Percentiles rank a stretch among this genome's conserved stretches.
phyloP scores from a whole-genome alignment of 2,113 vertebrate genomes.

The Hoplias malabaricus region DNA sequence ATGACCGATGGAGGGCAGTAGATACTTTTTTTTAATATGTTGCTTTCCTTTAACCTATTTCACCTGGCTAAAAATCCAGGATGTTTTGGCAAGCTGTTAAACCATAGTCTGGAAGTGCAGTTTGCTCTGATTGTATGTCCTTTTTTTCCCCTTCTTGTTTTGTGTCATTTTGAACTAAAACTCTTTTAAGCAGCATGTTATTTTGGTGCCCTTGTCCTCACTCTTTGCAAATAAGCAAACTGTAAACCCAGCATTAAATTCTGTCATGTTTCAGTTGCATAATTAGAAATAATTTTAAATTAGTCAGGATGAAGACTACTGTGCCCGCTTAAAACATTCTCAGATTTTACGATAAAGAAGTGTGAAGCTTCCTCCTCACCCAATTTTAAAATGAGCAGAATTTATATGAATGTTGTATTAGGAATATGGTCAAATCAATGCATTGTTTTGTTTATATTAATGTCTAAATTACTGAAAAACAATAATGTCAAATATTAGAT shows the following conservation, averaged over 20 bases:
- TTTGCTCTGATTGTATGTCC: not conserved
- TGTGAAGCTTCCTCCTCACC: no score
- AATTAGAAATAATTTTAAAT: not conserved
- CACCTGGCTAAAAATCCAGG: not conserved
- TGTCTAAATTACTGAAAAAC: no score
- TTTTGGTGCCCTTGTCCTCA: not conserved
- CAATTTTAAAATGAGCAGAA: no score
- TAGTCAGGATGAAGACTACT: not conserved
- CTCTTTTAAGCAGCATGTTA: not conserved
- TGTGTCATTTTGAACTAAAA: not conserved
- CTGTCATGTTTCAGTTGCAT: not conserved
- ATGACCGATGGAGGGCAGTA: not conserved
- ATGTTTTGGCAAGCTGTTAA: not conserved
- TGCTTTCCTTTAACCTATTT: not conserved
- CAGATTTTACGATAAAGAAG: no score
- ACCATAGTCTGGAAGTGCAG: not conserved
- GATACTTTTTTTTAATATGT: not conserved
- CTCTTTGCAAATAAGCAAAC: not conserved
- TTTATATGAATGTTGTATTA: no score
- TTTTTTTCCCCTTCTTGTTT: not conserved
- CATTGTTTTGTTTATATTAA: no score
- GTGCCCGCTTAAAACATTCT: no score
- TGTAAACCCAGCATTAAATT: not conserved
- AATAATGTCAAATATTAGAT: no score
- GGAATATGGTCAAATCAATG: no score